Percentiles rank a stretch among this genome's conserved stretches.
Conservation (phyloP, 2,797 vertebrate genomes). For the Picus viridis region DNA sequence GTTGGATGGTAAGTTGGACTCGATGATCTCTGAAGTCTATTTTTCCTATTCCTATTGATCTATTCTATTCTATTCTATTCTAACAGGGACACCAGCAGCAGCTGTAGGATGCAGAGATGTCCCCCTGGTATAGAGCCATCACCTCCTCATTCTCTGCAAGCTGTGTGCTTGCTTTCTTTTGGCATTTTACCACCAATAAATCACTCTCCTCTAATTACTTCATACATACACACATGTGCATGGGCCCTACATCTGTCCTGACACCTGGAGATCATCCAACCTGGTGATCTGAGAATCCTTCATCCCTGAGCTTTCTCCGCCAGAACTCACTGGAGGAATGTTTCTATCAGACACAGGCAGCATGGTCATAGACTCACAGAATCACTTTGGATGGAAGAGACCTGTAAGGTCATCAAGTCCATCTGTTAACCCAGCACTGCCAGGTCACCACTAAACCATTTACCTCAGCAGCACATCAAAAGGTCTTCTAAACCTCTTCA, state of each 20-base stretch:
- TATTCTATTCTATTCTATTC: too few relatives aligned
- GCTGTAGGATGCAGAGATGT: background rate
- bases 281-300: background rate
- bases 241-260: background rate
- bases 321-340: background rate
- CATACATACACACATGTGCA: rapidly evolving
- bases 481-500: too few relatives aligned
- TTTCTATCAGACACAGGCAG: background rate
- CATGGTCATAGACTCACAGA: background rate
- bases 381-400: background rate
- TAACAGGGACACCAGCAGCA: background rate
- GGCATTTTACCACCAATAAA: background rate
- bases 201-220: background rate
- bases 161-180: background rate
- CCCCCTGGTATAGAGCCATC: background rate
- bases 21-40: too few relatives aligned
- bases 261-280: background rate
- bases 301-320: background rate
- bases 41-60: too few relatives aligned
- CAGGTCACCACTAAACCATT: background rate
- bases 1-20: too few relatives aligned
- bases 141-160: background rate
- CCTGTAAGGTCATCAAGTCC: background rate
- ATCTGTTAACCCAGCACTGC: background rate
- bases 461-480: too few relatives aligned